phyloP scores from a whole-genome alignment of 2,797 vertebrate genomes.

The Hirundo rustica region DNA sequence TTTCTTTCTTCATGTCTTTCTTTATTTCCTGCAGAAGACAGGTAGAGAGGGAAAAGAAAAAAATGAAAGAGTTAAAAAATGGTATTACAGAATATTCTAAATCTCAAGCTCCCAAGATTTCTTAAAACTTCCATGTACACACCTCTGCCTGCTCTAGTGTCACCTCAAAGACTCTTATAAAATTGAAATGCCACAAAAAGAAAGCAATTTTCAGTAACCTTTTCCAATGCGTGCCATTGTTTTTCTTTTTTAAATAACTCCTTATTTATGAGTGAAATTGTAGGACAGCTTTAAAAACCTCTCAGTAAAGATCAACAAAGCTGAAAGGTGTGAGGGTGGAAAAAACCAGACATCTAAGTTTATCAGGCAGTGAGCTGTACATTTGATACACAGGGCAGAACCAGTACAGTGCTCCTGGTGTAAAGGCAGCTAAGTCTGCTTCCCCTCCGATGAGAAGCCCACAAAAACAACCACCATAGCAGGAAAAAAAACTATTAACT shows the following conservation, averaged over 20 bases:
- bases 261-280: neutral
- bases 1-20: conserved; percentile 91
- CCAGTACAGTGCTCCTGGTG: neutral
- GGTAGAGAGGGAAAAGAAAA: conserved; percentile 18
- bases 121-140: neutral
- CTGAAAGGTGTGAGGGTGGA: neutral
- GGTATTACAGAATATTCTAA: conserved; percentile 11
- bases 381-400: neutral
- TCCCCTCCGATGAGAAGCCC: neutral
- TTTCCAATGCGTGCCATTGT: neutral
- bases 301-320: neutral
- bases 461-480: neutral
- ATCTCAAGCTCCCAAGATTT: conserved; percentile 6
- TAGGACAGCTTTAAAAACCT: neutral
- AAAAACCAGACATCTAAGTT: fast-evolving
- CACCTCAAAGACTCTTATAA: neutral
- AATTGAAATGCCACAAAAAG: neutral
- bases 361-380: neutral
- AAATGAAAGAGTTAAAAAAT: neutral
- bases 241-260: neutral
- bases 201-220: neutral
- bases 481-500: conserved; percentile 23
- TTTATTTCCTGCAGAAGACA: conserved; percentile 86
- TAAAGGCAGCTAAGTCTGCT: neutral
- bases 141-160: neutral